Conservation (phyloP, 2,797 vertebrate species). For the Sebastes steindachneri region DNA sequence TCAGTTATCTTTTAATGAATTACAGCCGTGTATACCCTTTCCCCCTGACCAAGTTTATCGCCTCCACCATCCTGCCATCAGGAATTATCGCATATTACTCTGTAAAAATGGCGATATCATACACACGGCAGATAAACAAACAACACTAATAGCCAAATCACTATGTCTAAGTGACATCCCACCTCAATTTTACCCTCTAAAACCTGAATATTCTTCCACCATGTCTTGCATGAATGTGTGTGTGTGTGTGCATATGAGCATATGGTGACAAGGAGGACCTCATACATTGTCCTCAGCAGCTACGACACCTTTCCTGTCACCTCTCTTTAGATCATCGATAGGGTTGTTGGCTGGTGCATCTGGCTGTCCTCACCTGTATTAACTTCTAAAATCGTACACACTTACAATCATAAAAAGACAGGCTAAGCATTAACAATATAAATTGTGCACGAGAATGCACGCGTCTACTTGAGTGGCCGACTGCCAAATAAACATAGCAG, state of each 20-base stretch:
- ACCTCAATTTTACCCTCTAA: neutral
- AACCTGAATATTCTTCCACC: neutral
- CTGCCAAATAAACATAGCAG: slow-evolving; percentile 2
- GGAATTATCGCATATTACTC: slow-evolving; percentile 44
- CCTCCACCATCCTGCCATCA: slow-evolving; percentile 18
- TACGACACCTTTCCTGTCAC: slow-evolving; percentile 30
- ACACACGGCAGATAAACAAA: slow-evolving; percentile 6
- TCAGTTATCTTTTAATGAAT: slow-evolving; percentile 70
- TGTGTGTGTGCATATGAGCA: slow-evolving; percentile 2
- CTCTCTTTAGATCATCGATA: slow-evolving; percentile 9
- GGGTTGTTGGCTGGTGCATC: slow-evolving; percentile 1
- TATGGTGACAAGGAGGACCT: slow-evolving; percentile 21
- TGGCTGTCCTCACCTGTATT: neutral
- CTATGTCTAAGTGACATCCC: neutral
- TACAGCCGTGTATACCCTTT: slow-evolving; percentile 35
- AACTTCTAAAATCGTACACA: neutral
- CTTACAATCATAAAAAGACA: neutral
- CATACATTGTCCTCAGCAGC: slow-evolving; percentile 22
- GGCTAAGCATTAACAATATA: neutral
- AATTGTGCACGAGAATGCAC: neutral
- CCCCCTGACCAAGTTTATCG: slow-evolving; percentile 43
- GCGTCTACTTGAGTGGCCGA: neutral
- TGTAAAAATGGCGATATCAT: slow-evolving; percentile 14
- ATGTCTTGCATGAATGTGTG: neutral
- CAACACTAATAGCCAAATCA: neutral